Evolutionary conservation across 1,140 invertebrate genomes (phyloP).

Genomic region (Drosophila melanogaster): Release_6_plus_ISO1_MT NC_004354.4:4241001-4241500

Average conservation of each 20-base stretch:
- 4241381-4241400: slow-evolving; percentile 61
- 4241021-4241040: slow-evolving; percentile 10
- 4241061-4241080: background rate
- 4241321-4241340: background rate
- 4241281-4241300: background rate
- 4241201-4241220: background rate
- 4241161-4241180: slow-evolving; percentile 3
- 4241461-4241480: slow-evolving; percentile 79
- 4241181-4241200: background rate
- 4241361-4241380: too few species aligned
- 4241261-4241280: slow-evolving; percentile 2
- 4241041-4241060: slow-evolving; percentile 6
- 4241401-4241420: slow-evolving; percentile 49
- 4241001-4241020: slow-evolving; percentile 3
- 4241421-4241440: slow-evolving; percentile 16
- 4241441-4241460: slow-evolving; percentile 56
- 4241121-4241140: slow-evolving; percentile 7
- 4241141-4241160: slow-evolving; percentile 4
- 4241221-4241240: too few species aligned
- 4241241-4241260: too few species aligned
- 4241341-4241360: background rate
- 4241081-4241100: background rate
- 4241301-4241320: background rate
- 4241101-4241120: background rate
- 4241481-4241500: slow-evolving; percentile 61